Evolutionary conservation across 2,113 vertebrate genomes (phyloP), one percentile per base, ranked within the genome.

Genomic region (Spea multiplicata): DNA sequence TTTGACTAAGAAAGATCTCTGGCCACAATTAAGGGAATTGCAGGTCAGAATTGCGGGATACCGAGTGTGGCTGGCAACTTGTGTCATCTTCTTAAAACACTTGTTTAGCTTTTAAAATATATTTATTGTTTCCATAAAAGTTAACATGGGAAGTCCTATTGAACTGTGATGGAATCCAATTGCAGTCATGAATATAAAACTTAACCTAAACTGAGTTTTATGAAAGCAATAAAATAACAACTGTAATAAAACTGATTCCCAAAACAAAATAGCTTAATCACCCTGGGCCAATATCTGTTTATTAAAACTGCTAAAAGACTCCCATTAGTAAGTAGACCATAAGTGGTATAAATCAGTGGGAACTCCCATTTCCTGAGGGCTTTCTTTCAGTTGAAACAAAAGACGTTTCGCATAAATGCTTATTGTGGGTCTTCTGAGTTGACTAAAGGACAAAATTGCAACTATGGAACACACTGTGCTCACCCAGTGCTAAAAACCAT

Each of bases 61-160:
- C 71, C 17, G 0, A 64, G 70, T 75, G 16, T 68, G 65, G 57
- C 44, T 68, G 50, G 53, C 55, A 55, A 59, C 3, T 0, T 13
- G 4, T 82, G 80, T 62, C 9, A 0, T 76, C 83, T 82, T 69
- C 82, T 83, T 48, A 73, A 87, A 83, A 66, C 68, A 9, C 16
- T 80, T 87, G 86, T 71, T 80, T 44, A 45, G 67, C 67, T 86
- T 86, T 86, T 83, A 84, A 87, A 86, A 5, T 45, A 65, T 66
- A 45, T 70, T 84, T 83, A 49, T 82, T 81, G 8, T 81, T 78
- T 85, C 73, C 85, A 49, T 83, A 82, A 81, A 82, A 82, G 75
- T 82, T 84, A 81, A 79, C 73, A 59, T 84, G 46, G 71, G 53
- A 86, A 77, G 49, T 75, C 78, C 66, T 83, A 61, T 75, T 81